phyloP scores from a whole-genome alignment of 2,797 vertebrate genomes.

The Alosa sapidissima region DNA sequence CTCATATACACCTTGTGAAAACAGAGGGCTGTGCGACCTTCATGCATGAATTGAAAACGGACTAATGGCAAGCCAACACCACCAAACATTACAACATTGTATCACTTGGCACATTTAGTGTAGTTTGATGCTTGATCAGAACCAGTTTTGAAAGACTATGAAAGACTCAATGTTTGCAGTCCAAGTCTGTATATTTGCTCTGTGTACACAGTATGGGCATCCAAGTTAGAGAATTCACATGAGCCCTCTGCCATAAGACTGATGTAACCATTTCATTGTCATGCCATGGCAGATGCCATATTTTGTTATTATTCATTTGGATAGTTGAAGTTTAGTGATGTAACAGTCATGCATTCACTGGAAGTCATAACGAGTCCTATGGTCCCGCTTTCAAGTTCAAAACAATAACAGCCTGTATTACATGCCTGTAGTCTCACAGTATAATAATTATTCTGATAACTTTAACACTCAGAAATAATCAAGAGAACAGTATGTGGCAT shows the following conservation, averaged over 20 bases:
- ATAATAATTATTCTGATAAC: background rate
- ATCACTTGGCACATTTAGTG: background rate
- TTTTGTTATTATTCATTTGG: background rate
- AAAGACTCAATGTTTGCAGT: background rate
- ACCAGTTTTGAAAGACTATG: background rate
- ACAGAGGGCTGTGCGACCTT: background rate
- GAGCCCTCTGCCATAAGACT: background rate
- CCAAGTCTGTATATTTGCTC: background rate
- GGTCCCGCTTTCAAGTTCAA: background rate
- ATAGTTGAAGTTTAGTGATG: background rate
- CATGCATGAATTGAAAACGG: background rate
- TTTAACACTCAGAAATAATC: too few species aligned
- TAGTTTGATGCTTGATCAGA: background rate
- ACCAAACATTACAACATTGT: background rate
- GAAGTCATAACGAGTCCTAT: background rate
- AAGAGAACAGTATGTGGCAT: background rate
- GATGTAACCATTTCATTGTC: background rate
- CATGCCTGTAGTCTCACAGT: background rate
- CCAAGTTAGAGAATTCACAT: background rate
- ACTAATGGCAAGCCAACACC: background rate
- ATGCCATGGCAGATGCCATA: background rate
- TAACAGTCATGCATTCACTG: background rate
- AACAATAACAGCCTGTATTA: background rate
- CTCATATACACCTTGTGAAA: background rate
- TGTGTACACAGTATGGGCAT: background rate